phyloP scores from a whole-genome alignment of 2,113 vertebrate genomes.

The Pelvicachromis taeniatus region DNA sequence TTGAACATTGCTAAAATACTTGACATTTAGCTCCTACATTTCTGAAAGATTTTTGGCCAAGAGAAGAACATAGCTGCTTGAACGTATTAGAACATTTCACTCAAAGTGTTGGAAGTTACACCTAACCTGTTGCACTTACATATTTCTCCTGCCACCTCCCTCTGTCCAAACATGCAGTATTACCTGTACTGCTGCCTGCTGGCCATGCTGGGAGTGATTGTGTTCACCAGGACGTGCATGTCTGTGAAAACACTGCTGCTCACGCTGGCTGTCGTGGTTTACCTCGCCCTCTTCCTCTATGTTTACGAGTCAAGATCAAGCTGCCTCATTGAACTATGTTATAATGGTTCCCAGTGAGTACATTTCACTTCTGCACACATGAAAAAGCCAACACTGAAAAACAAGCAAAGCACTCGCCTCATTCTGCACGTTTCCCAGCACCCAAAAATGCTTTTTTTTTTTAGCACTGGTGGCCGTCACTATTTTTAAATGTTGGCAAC shows the following conservation, averaged over 20 bases:
- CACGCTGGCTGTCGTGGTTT: constrained; percentile 80
- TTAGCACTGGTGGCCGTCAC: background rate
- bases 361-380: background rate
- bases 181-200: constrained; percentile 86
- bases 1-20: background rate
- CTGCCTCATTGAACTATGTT: constrained; percentile 73
- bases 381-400: background rate
- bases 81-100: background rate
- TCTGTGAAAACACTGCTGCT: constrained; percentile 80
- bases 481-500: background rate
- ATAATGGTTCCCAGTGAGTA: constrained; percentile 59
- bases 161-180: constrained; percentile 69
- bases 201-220: constrained; percentile 81
- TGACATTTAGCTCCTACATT: background rate
- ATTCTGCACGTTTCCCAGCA: background rate
- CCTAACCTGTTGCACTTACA: background rate
- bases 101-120: background rate
- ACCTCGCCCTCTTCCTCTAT: constrained; percentile 80
- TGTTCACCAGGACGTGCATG: constrained; percentile 80
- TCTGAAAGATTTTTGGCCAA: background rate
- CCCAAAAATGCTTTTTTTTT: no score
- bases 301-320: constrained; percentile 71
- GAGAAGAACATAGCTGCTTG: background rate
- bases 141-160: background rate
- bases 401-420: background rate